A percentile compares a stretch with the other conserved stretches of the same genome.
Conservation (phyloP, 1,140 invertebrate species). For the Drosophila sturtevanti region DNA sequence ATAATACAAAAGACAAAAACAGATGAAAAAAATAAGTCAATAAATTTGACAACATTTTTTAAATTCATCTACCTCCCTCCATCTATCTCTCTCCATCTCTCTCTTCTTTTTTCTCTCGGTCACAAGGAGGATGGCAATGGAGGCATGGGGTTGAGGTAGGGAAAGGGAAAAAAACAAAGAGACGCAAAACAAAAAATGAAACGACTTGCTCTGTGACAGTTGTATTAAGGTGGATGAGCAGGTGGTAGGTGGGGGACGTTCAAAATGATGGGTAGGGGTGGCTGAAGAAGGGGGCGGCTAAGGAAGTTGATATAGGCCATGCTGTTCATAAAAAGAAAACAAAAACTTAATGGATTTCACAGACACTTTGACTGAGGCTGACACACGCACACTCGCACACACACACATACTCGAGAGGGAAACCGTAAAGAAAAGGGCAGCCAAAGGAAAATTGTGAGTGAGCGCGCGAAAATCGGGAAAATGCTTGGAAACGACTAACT, state of each 20-base stretch:
- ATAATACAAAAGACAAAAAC: slow-evolving; percentile 32
- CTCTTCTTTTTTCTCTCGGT: neutral
- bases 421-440: slow-evolving; percentile 59
- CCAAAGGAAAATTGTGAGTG: slow-evolving; percentile 45
- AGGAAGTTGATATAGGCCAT: slow-evolving; percentile 55
- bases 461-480: slow-evolving; percentile 47
- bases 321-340: slow-evolving; percentile 61
- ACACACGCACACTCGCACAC: neutral
- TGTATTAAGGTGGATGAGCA: slow-evolving; percentile 33
- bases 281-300: slow-evolving; percentile 14
- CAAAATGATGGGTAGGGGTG: too few relatives aligned
- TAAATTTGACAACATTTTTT: slow-evolving; percentile 52
- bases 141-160: neutral
- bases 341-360: slow-evolving; percentile 77
- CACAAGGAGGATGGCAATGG: neutral
- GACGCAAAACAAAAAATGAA: neutral
- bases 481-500: slow-evolving; percentile 59
- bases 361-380: slow-evolving; percentile 46
- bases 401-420: slow-evolving; percentile 5
- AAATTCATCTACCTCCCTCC: slow-evolving; percentile 27
- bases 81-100: neutral
- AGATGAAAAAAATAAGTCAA: slow-evolving; percentile 52
- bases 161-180: slow-evolving; percentile 28
- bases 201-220: slow-evolving; percentile 29
- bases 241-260: neutral